Evolutionary conservation across 2,113 vertebrate species (phyloP), one percentile per base, ranked within the genome.

Genomic region (Vulpes vulpes): DNA sequence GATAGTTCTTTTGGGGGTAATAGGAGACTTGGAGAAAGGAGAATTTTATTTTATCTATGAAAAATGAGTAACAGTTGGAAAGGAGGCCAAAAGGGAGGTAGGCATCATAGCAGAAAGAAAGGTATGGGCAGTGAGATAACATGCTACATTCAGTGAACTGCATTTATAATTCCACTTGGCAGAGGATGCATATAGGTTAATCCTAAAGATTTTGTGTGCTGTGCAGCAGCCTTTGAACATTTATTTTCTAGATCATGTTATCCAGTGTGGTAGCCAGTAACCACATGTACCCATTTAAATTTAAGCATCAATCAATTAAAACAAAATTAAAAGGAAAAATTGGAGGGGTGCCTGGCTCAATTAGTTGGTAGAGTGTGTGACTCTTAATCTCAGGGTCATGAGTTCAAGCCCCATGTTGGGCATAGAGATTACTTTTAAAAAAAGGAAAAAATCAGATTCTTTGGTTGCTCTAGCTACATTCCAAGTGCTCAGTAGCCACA

Each of bases 321-420:
- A 73, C 38, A 74, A 67, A 97, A 59, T 95, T 27, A 81, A 88
- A 94, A 51, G 92, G 35, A 90, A 80, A 89, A 73, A 86, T 78
- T 92, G 0, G 57, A 30, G 14, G 43, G 23, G 73, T 76, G 25
- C 73, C 73, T 51, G 25, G 23, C 73, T 76, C 43, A 23, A 23
- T 76, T 43, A 76, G 73, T 76, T 1, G 3, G 73, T 76, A 76
- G 43, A 76, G 73, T 25, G 1, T 51, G 73, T 76, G 73, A 51
- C 73, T 76, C 43, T 27, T 76, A 14, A 76, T 51, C 43, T 51
- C 25, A 49, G 43, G 73, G 43, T 30, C 43, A 76, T 51, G 73
- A 49, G 73, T 76, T 76, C 3, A 7, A 76, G 73, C 73, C 73
- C 43, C 73, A 51, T 1, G 1, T 27, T 76, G 38, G 14, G 7